phyloP scores from a whole-genome alignment of 1,140 invertebrate species.

The Lithobius niger region DNA sequence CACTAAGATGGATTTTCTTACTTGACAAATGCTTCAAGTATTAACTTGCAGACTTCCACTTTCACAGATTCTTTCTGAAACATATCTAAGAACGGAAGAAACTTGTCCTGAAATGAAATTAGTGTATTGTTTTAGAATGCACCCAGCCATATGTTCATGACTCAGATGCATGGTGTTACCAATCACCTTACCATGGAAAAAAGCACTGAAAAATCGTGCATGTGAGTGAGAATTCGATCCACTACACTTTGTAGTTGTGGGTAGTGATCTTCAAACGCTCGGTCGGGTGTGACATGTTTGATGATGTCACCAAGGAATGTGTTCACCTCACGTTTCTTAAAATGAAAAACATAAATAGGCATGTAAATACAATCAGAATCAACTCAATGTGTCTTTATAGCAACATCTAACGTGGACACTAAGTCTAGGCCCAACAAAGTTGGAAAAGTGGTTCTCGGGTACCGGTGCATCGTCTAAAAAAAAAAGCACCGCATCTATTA shows the following conservation, averaged over 20 bases:
- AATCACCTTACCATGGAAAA: conserved; percentile 61
- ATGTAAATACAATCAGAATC: neutral
- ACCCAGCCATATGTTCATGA: no score
- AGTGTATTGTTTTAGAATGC: no score
- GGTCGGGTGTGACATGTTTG: conserved; percentile 50
- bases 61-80: conserved; percentile 70
- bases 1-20: no score
- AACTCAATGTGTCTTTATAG: neutral
- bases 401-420: neutral
- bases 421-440: no score
- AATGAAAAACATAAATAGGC: conserved; percentile 19
- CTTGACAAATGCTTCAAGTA: conserved; percentile 54
- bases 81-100: conserved; percentile 75
- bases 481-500: no score
- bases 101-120: conserved; percentile 73
- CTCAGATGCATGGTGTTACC: no score
- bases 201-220: conserved; percentile 57
- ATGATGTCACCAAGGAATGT: conserved; percentile 72
- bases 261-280: conserved; percentile 61
- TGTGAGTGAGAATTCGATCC: conserved; percentile 54
- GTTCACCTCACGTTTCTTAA: conserved; percentile 64
- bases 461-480: no score
- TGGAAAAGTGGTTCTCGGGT: no score
- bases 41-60: conserved; percentile 68
- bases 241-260: conserved; percentile 60